Evolutionary conservation across 2,113 vertebrate species (phyloP).

Genomic region (Nymphicus hollandicus): DNA sequence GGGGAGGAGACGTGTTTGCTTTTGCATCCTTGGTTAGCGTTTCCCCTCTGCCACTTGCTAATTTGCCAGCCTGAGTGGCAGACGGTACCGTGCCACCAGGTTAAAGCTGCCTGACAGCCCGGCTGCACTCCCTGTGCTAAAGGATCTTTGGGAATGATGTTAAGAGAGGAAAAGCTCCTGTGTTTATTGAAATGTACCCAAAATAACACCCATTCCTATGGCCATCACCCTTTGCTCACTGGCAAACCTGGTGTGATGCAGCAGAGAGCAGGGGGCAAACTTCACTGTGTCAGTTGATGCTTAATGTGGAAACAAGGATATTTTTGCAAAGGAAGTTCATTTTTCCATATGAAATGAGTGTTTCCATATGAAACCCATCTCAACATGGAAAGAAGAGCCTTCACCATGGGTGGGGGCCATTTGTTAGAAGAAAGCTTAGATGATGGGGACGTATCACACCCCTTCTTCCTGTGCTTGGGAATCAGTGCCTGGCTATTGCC

Average conservation of each 20-base stretch:
- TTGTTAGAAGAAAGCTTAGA: not conserved
- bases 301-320: not conserved
- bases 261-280: not conserved
- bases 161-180: not conserved
- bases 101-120: not conserved
- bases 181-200: not conserved
- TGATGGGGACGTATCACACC: accelerated
- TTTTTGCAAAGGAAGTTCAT: not conserved
- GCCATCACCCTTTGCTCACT: accelerated
- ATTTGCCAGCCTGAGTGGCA: not conserved
- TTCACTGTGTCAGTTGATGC: accelerated
- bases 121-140: not conserved
- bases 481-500: accelerated
- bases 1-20: not conserved
- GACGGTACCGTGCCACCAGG: not conserved
- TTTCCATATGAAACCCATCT: not conserved
- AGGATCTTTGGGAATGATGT: not conserved
- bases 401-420: accelerated
- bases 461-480: not conserved
- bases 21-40: not conserved
- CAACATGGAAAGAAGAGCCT: not conserved
- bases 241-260: accelerated
- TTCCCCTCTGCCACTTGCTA: not conserved
- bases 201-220: accelerated
- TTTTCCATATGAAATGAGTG: accelerated